A percentile compares a stretch with the other conserved stretches of the same genome.
Evolutionary conservation across 2,113 vertebrate genomes (phyloP).

Genomic region (Garra rufa): DNA sequence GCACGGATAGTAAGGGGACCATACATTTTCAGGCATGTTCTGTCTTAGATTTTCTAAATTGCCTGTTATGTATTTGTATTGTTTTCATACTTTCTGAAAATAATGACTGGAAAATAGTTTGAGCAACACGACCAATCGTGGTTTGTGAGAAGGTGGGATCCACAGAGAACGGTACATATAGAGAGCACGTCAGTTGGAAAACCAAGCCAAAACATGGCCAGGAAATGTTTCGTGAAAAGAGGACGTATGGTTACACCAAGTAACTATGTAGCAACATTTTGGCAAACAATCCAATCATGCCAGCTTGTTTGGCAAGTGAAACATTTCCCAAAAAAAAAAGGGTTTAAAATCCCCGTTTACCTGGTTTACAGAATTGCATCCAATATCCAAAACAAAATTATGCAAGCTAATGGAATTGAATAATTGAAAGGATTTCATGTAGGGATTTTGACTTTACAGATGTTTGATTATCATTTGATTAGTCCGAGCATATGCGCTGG

Average conservation of each 20-base stretch:
- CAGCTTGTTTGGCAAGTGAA: neutral
- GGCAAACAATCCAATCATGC: neutral
- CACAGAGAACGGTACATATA: neutral
- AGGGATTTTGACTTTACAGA: constrained; percentile 12
- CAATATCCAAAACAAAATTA: neutral
- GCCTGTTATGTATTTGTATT: too few species aligned
- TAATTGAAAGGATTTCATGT: neutral
- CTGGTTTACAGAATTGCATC: neutral
- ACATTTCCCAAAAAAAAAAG: too few species aligned
- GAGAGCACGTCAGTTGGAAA: too few species aligned
- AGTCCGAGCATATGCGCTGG: neutral
- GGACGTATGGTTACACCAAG: neutral
- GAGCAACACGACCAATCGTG: too few species aligned
- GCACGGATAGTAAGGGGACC: too few species aligned
- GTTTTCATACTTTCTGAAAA: too few species aligned
- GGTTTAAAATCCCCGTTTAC: neutral
- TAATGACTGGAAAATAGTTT: too few species aligned
- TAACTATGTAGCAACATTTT: neutral
- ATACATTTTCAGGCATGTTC: too few species aligned
- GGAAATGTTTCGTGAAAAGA: too few species aligned
- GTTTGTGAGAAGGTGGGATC: neutral
- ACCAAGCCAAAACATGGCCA: too few species aligned
- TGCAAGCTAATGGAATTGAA: neutral
- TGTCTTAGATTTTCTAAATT: too few species aligned
- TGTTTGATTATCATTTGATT: constrained; percentile 21